Evolutionary conservation across 2,113 vertebrate genomes (phyloP).

Genomic region (Montifringilla adamsi): DNA sequence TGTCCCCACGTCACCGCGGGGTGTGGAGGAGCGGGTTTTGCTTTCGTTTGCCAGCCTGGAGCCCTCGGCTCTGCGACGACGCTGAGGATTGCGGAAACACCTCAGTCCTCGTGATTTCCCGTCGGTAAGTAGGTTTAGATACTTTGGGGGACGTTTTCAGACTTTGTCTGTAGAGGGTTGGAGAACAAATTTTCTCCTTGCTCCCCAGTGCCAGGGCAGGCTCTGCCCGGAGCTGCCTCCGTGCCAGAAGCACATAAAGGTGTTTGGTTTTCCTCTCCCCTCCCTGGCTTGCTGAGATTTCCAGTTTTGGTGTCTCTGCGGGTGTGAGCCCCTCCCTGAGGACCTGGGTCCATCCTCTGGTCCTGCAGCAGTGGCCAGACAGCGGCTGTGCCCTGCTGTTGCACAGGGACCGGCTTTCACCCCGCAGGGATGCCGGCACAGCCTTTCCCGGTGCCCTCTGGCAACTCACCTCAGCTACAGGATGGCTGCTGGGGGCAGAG

Average conservation of each 20-base stretch:
- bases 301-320: neutral
- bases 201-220: neutral
- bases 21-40: neutral
- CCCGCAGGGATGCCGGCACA: neutral
- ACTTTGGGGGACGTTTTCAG: neutral
- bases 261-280: neutral
- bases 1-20: neutral
- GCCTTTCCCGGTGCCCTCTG: rapidly evolving
- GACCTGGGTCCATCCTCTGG: neutral
- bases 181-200: neutral
- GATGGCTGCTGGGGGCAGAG: neutral
- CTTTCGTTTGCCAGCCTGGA: neutral
- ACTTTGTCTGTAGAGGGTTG: rapidly evolving
- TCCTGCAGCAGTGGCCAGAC: neutral
- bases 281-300: neutral
- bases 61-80: neutral
- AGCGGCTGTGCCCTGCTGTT: rapidly evolving
- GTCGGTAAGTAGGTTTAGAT: neutral
- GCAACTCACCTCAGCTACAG: neutral
- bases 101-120: neutral
- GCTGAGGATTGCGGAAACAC: neutral
- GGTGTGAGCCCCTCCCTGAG: neutral
- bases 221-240: neutral
- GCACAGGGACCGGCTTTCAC: rapidly evolving
- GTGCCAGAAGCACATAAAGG: rapidly evolving